Evolutionary conservation across 1,140 invertebrate genomes (phyloP).

Genomic region (Heliothis virescens): DNA sequence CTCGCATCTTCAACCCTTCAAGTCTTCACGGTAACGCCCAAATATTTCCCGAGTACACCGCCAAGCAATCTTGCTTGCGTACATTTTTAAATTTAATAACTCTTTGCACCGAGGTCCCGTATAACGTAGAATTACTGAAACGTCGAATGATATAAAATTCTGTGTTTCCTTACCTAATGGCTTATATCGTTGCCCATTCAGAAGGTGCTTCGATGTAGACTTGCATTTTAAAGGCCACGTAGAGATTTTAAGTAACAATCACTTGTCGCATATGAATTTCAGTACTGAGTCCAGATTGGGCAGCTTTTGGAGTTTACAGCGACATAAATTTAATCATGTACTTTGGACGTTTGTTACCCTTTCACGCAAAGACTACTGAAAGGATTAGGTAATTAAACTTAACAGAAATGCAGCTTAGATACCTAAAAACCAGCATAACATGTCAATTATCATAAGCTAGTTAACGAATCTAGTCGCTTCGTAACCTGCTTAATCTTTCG

Average conservation of each 20-base stretch:
- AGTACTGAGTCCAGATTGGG: no score
- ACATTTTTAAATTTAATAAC: constrained; percentile 74
- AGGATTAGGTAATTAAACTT: no score
- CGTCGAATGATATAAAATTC: constrained; percentile 57
- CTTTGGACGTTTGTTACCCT: no score
- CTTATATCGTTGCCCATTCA: constrained; percentile 3
- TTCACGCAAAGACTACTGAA: no score
- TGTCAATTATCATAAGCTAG: no score
- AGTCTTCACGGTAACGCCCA: constrained; percentile 3
- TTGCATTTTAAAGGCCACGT: background rate
- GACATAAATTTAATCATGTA: no score
- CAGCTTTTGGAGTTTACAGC: no score
- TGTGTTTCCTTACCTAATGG: constrained; percentile 36
- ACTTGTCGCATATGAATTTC: no score
- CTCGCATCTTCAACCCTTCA: background rate
- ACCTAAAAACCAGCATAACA: no score
- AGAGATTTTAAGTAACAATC: background rate
- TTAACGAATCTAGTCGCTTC: no score
- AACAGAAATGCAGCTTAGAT: no score
- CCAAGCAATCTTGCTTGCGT: constrained; percentile 61
- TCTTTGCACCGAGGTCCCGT: constrained; percentile 57
- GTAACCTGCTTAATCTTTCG: no score
- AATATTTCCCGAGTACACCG: constrained; percentile 32
- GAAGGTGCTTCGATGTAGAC: background rate
- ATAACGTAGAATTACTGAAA: constrained; percentile 59